Evolutionary conservation across 2,113 vertebrate genomes (phyloP), one percentile per base, ranked within the genome.

Genomic region (Monopterus albus): DNA sequence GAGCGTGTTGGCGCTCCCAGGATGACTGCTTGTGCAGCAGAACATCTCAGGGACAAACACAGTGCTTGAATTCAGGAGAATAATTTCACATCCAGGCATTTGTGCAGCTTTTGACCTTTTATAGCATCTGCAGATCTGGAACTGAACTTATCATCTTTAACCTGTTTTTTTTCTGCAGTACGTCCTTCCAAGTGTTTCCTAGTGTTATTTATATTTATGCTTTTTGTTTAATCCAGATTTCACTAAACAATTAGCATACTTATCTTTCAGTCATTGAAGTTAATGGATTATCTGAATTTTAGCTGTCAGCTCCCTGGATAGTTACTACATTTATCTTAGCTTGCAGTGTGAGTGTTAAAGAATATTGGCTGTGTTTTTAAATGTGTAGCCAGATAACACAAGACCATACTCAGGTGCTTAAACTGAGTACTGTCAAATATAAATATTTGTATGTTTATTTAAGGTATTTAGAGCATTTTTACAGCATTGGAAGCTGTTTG

Each of bases 211-310:
- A 5, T 43, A 17, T 49, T 55, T 65, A 43, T 42, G 26, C 8
- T 38, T 29, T 26, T 11, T 50, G 28, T 66, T 72, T 58, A 42
- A 13, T 75, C 53, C 40, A 62, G 47, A 53, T 58, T 64, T 61
- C 55, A 78, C 75, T 58, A 58, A 78, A 69, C 43, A 60, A 63
- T 55, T 15, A 46, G 23, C n/a, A 58, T 65, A 20, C 51, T 61
- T 53, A 60, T 75, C 38, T 43, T 31, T 71, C 68, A 71, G 66
- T 72, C 64, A 50, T 10, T 46, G 45, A 20, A 33, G 55, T 31
- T 79, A 84, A 79, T 79, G 53, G 39, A 21, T 45, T 8, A 0
- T 70, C 40, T 76, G 62, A 17, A 25, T n/a, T 60, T 60, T 35
- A 63, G 31, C 64, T 67, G 56, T 74, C 45, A 60, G 50, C 39